Evolutionary conservation across 2,113 vertebrate species (phyloP).

Genomic region (Sclerurus mexicanus): DNA sequence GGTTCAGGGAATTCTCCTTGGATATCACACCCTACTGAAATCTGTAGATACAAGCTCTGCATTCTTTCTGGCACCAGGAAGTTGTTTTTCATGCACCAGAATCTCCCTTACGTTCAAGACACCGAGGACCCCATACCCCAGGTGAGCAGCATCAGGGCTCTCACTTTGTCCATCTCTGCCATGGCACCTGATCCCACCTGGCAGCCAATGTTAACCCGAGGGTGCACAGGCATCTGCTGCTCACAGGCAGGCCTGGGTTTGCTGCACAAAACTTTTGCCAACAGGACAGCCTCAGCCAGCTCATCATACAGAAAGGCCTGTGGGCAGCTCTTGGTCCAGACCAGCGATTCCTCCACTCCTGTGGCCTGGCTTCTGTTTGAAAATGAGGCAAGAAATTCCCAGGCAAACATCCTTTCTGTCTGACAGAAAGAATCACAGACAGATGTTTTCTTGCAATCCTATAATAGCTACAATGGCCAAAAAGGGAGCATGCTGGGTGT

Average conservation of each 20-base stretch:
- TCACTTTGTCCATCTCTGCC: neutral
- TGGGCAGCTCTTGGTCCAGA: neutral
- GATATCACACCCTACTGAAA: neutral
- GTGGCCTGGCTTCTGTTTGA: neutral
- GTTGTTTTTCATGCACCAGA: neutral
- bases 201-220: accelerated
- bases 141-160: neutral
- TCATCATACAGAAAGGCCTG: accelerated
- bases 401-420: neutral
- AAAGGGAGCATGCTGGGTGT: neutral
- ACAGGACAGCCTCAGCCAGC: neutral
- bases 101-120: neutral
- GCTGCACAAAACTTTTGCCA: neutral
- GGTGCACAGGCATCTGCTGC: neutral
- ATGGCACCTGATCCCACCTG: neutral
- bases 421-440: neutral
- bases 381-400: neutral
- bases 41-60: neutral
- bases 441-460: neutral
- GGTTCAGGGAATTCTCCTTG: neutral
- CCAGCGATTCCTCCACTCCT: neutral
- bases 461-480: neutral
- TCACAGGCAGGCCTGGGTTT: neutral
- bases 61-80: neutral
- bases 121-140: neutral